Percentiles rank a stretch among this genome's conserved stretches.
phyloP scores from a whole-genome alignment of 1,140 invertebrate genomes.

The Pseudoatta argentina region DNA sequence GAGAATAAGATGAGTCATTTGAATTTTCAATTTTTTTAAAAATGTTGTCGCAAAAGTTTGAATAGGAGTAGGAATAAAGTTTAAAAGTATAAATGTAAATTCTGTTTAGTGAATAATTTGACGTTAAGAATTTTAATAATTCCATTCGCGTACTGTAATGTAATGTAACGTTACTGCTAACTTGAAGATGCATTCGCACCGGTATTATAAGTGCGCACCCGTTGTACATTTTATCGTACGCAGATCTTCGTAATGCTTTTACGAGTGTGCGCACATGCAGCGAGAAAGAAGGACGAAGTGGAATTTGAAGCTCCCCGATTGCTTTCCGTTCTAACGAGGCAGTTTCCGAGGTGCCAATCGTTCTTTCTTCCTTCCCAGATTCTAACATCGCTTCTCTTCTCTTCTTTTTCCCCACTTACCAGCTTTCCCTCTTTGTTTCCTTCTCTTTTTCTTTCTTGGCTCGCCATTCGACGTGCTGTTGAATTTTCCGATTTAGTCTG shows the following conservation, averaged over 20 bases:
- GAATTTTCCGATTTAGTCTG: slow-evolving; percentile 65
- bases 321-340: slow-evolving; percentile 71
- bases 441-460: not conserved
- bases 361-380: slow-evolving; percentile 26
- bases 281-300: slow-evolving; percentile 50
- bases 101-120: slow-evolving; percentile 15
- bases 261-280: slow-evolving; percentile 4
- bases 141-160: not conserved
- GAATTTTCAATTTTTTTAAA: not conserved
- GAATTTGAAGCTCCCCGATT: slow-evolving; percentile 73
- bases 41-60: no score
- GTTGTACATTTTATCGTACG: slow-evolving; percentile 33
- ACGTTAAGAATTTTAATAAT: slow-evolving; percentile 37
- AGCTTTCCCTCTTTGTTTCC: not conserved
- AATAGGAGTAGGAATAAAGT: not conserved
- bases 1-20: not conserved
- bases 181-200: not conserved
- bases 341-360: slow-evolving; percentile 49
- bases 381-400: not conserved
- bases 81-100: not conserved
- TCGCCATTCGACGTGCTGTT: slow-evolving; percentile 52
- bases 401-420: not conserved
- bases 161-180: slow-evolving; percentile 34
- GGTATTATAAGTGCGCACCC: slow-evolving; percentile 9
- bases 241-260: slow-evolving; percentile 41